Conservation (phyloP, 1,140 invertebrate genomes). For the Anoplophora glabripennis region DNA sequence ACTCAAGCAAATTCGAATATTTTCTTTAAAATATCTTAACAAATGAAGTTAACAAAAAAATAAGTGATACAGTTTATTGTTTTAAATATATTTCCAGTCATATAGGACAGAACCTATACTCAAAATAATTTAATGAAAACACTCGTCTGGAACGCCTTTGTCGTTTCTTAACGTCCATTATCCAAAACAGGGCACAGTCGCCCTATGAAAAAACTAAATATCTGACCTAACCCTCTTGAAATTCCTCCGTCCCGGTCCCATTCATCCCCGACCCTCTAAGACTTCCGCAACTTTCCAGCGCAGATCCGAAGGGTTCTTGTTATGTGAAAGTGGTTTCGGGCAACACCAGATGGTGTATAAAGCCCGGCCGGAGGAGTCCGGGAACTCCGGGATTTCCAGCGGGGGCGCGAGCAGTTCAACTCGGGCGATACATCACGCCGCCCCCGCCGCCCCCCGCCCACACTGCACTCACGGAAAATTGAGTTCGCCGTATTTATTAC, state of each 20-base stretch:
- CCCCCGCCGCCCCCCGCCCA: conserved; percentile 18
- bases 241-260: no score
- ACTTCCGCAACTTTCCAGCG: not conserved
- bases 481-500: conserved; percentile 42
- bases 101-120: no score
- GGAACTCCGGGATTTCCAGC: conserved; percentile 20
- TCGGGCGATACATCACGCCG: conserved; percentile 22
- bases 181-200: not conserved
- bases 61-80: no score
- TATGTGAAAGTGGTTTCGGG: conserved; percentile 29
- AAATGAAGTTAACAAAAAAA: no score
- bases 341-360: conserved; percentile 35
- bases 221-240: no score
- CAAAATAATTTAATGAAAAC: no score
- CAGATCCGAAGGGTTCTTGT: conserved; percentile 21
- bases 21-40: no score
- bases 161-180: not conserved
- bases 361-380: conserved; percentile 23
- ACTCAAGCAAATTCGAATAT: no score
- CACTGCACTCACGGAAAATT: conserved; percentile 41
- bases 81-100: no score
- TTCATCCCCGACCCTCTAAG: no score
- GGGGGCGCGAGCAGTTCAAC: conserved; percentile 27
- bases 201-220: no score
- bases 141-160: no score